Evolutionary conservation across 2,797 vertebrate genomes (phyloP), one percentile per base, ranked within the genome.

Genomic region (Lepus oiostolus): DNA sequence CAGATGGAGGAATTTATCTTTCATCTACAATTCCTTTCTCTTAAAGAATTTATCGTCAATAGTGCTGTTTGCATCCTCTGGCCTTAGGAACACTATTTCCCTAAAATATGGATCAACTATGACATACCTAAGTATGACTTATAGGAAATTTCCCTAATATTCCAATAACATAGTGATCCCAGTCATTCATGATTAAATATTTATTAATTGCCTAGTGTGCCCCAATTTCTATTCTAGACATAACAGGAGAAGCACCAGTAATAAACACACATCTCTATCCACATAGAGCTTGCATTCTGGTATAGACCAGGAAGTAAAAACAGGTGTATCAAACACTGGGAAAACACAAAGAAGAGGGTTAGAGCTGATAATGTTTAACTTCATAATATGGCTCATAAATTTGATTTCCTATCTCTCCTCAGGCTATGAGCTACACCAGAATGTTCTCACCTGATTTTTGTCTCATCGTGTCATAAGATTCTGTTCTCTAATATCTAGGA

Each of bases 271-370:
- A 79, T 7, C 35, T 5, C 17, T 79, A 22, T 63, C 30, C 4
- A 0, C 26, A 32, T 65, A 28, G 42, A 87, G 4, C 32, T 95
- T 76, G 50, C 7, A 62, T 91, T 79, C 60, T 75, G 62, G 11
- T 54, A n/a, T 71, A 54, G 35, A 54, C 9, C 11, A 81, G 47
- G 54, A 84, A 35, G 28, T 60, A 67, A 88, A 90, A 84, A 26
- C 35, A 74, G 35, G n/a, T 50, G 94, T 91, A 85, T 30, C 42
- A 85, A 95, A 93, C 54, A 81, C 38, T 62, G 68, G 30, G 71
- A 58, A 70, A 85, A 88, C 67, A 91, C 1, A 75, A 62, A 32
- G 26, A 67, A 62, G 83, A 63, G 26, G 47, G 14, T 24, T 11
- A 70, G 11, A 90, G 35, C 8, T 84, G 70, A 1, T 35, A 77